Conservation (phyloP, 1,140 invertebrate species). For the Pseudomyrmex cubaensis region DNA sequence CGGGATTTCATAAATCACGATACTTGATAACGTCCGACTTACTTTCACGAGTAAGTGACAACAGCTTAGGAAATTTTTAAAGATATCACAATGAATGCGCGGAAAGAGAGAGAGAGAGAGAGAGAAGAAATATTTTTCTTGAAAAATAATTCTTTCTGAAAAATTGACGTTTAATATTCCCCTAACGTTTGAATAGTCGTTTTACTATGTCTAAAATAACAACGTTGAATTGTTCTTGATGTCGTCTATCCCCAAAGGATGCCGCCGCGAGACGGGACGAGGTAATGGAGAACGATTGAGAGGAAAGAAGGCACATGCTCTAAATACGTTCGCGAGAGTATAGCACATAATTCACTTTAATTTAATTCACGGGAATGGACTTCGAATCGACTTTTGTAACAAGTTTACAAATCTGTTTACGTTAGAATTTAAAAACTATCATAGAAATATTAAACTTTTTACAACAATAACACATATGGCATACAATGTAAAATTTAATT, state of each 20-base stretch:
- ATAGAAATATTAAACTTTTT: conserved; percentile 8
- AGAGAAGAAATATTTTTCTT: neutral
- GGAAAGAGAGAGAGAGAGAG: no score
- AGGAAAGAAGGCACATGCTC: neutral
- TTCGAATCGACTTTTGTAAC: neutral
- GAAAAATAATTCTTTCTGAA: neutral
- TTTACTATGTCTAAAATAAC: conserved; percentile 33
- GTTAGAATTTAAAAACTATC: neutral
- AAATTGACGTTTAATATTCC: conserved; percentile 26
- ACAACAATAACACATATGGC: neutral
- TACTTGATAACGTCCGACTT: conserved; percentile 6
- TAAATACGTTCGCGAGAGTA: neutral
- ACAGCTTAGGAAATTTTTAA: neutral
- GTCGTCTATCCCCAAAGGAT: conserved; percentile 14
- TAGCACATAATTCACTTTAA: neutral
- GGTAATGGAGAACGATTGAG: neutral
- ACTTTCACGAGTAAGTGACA: neutral
- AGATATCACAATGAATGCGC: neutral
- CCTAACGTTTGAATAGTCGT: conserved; percentile 1
- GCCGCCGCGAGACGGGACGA: neutral
- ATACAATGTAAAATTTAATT: conserved; percentile 13
- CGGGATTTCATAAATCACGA: neutral
- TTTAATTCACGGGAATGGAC: neutral
- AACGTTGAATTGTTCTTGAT: conserved; percentile 16
- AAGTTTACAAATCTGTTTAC: neutral